Conservation (phyloP, 2,888 invertebrate genomes). For the Strigamia maritima region DNA sequence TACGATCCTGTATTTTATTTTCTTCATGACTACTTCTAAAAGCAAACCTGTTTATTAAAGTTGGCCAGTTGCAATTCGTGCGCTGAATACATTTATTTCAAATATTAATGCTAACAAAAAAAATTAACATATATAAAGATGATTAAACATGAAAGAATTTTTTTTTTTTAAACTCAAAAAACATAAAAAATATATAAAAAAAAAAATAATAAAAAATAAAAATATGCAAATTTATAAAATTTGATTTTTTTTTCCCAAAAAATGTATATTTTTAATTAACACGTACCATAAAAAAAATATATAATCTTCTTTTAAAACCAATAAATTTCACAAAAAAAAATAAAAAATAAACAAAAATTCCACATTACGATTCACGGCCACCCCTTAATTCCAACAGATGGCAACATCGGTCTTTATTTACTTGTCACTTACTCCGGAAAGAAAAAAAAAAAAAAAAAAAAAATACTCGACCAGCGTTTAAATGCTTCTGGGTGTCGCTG, state of each 20-base stretch:
- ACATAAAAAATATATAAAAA: no score
- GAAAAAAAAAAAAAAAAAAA: slow-evolving; percentile 5
- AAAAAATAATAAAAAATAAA: no score
- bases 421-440: background rate
- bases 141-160: no score
- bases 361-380: background rate
- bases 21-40: background rate
- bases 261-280: no score
- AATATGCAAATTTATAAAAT: no score
- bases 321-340: no score
- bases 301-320: no score
- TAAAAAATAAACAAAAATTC: no score
- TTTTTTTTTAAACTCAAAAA: no score
- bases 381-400: background rate
- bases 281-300: no score
- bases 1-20: background rate
- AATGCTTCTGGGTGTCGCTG: slow-evolving; percentile 3
- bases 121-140: background rate
- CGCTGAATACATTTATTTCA: background rate
- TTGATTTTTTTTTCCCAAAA: no score
- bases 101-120: background rate
- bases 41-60: background rate
- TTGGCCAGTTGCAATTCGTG: background rate
- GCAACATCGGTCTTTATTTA: background rate
- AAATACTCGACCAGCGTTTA: background rate